Percentiles rank a stretch among this genome's conserved stretches.
Evolutionary conservation across 2,888 invertebrate species (phyloP).

Genomic region (Erebia epiphron): DNA sequence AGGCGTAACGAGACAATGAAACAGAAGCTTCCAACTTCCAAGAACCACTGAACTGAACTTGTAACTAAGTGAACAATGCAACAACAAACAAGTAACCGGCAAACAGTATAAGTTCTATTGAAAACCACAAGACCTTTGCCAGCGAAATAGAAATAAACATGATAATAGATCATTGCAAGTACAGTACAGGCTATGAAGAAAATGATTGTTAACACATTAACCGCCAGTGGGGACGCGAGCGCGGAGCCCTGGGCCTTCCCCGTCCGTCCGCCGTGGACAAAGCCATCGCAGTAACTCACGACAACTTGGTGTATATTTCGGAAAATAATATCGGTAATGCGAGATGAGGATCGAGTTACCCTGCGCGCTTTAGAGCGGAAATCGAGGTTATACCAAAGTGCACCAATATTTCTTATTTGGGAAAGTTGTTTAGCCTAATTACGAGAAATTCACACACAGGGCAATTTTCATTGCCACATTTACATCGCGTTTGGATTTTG

Average conservation of each 20-base stretch:
- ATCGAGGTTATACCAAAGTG: conserved; percentile 49
- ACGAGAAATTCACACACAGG: not conserved
- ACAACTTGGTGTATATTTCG: conserved; percentile 58
- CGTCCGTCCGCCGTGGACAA: conserved; percentile 57
- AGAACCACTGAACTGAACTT: not conserved
- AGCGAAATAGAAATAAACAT: conserved; percentile 59
- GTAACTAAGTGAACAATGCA: not conserved
- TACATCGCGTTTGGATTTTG: no score
- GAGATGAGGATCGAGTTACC: conserved; percentile 61
- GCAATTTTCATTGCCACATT: not conserved
- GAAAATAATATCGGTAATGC: conserved; percentile 69
- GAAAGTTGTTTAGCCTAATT: conserved; percentile 18
- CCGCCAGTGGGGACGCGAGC: conserved; percentile 79
- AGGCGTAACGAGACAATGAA: not conserved
- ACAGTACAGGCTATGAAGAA: conserved; percentile 43
- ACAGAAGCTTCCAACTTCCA: not conserved
- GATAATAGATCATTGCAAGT: conserved; percentile 45
- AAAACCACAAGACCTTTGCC: conserved; percentile 53
- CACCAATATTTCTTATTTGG: conserved; percentile 28
- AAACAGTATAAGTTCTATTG: conserved; percentile 5
- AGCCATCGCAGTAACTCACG: conserved; percentile 68
- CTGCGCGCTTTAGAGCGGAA: conserved; percentile 72
- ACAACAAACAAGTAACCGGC: not conserved
- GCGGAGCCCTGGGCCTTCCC: conserved; percentile 63
- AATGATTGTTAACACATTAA: conserved; percentile 80